Percentiles rank a stretch among this genome's conserved stretches.
These are phyloP conservation scores for Sphaerophoria taeniata DNA, from an alignment of 2,888 invertebrate species.

Conservation along the genomic window DNA sequence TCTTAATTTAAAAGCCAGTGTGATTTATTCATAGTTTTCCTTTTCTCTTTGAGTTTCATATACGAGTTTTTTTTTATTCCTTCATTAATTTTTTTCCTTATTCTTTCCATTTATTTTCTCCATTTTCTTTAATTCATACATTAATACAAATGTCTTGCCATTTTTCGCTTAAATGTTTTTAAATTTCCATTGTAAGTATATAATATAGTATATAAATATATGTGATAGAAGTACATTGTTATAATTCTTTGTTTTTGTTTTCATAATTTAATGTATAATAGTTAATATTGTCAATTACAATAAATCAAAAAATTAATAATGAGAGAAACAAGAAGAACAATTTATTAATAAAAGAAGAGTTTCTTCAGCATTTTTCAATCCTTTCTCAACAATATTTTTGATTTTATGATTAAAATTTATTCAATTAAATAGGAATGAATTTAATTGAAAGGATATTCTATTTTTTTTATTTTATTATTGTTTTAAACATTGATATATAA, in stretches of 20 bases:
- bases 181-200: slow-evolving; percentile 67
- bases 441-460: slow-evolving; percentile 48
- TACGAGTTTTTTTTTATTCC: slow-evolving; percentile 43
- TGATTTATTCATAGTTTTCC: slow-evolving; percentile 65
- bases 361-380: slow-evolving; percentile 46
- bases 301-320: slow-evolving; percentile 41
- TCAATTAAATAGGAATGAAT: slow-evolving; percentile 44
- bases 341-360: slow-evolving; percentile 13
- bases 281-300: slow-evolving; percentile 59
- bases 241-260: slow-evolving; percentile 53
- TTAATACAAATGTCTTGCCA: slow-evolving; percentile 64
- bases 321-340: neutral
- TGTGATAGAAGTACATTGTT: slow-evolving; percentile 73
- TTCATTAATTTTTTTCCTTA: slow-evolving; percentile 38
- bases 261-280: slow-evolving; percentile 27
- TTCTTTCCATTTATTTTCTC: slow-evolving; percentile 46
- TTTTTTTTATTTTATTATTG: slow-evolving; percentile 29
- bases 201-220: slow-evolving; percentile 72
- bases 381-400: slow-evolving; percentile 63
- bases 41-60: slow-evolving; percentile 40
- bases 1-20: slow-evolving; percentile 75
- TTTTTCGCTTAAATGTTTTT: slow-evolving; percentile 35
- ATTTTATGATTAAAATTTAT: slow-evolving; percentile 38
- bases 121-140: slow-evolving; percentile 53
- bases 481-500: slow-evolving; percentile 55